A percentile compares a stretch with the other conserved stretches of the same genome.
Conservation (phyloP, 2,797 vertebrate genomes). For the Kryptopterus vitreolus region DNA sequence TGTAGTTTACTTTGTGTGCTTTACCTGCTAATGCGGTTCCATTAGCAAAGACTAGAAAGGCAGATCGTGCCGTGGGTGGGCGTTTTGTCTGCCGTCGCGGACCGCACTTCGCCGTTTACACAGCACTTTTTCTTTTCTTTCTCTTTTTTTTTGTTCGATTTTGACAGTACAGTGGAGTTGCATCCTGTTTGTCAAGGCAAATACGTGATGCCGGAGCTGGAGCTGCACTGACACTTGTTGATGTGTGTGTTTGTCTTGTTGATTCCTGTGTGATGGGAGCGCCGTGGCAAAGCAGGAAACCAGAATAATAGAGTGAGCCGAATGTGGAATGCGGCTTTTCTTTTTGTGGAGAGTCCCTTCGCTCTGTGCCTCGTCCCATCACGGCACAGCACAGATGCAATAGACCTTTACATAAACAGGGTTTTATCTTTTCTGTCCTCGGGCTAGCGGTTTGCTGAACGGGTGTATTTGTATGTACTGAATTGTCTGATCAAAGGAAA, state of each 20-base stretch:
- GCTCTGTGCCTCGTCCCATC: constrained; percentile 11
- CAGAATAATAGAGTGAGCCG: constrained; percentile 70
- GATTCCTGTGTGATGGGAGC: constrained; percentile 68
- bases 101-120: not conserved
- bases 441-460: not conserved
- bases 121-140: constrained; percentile 4
- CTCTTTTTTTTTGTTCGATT: constrained; percentile 8
- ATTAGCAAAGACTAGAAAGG: not conserved
- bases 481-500: not conserved
- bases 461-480: not conserved
- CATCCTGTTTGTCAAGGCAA: constrained; percentile 35
- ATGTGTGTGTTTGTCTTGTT: constrained; percentile 69
- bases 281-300: constrained; percentile 67
- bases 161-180: constrained; percentile 23
- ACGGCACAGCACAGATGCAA: constrained; percentile 8
- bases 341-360: constrained; percentile 56
- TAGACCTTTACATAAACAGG: constrained; percentile 13
- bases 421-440: not conserved
- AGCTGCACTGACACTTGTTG: constrained; percentile 60
- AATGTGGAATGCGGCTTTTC: constrained; percentile 74
- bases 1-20: not conserved
- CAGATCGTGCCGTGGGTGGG: not conserved
- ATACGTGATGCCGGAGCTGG: constrained; percentile 12
- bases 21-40: constrained; percentile 21
- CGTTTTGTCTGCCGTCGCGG: not conserved